These are phyloP conservation scores for Arothron firmamentum DNA, from an alignment of 2,113 vertebrate species.

Conservation along the genomic window DNA sequence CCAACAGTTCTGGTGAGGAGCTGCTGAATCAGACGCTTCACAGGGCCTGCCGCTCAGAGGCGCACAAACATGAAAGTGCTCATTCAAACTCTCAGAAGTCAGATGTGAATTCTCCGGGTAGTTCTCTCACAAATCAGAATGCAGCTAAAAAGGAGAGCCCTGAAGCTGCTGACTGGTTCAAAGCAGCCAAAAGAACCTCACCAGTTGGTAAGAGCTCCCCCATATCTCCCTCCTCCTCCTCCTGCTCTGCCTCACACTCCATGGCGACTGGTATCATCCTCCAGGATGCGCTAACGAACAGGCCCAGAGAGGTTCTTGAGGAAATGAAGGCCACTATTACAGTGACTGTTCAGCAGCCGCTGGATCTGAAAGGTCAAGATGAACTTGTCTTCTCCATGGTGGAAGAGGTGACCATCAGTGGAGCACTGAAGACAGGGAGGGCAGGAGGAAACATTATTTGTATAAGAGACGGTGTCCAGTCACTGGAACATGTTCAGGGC, in stretches of 20 bases:
- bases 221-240: constrained; percentile 67
- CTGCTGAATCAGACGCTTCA: constrained; percentile 75
- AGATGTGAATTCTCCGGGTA: constrained; percentile 76
- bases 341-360: constrained; percentile 90
- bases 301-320: constrained; percentile 66
- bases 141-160: constrained; percentile 51
- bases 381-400: constrained; percentile 95
- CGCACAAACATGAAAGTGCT: constrained; percentile 8
- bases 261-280: constrained; percentile 62
- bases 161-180: constrained; percentile 72
- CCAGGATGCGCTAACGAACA: constrained; percentile 46
- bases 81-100: constrained; percentile 71
- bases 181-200: constrained; percentile 82
- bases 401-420: constrained; percentile 90
- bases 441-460: constrained; percentile 88
- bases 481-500: constrained; percentile 69
- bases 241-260: constrained; percentile 57
- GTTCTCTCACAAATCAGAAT: constrained; percentile 42
- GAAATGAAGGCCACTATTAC: constrained; percentile 88
- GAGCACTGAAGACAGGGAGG: constrained; percentile 77
- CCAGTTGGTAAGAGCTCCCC: constrained; percentile 92
- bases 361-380: constrained; percentile 91
- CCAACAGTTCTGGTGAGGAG: constrained; percentile 80
- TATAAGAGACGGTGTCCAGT: constrained; percentile 83
- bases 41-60: constrained; percentile 57